Conservation (phyloP, 2,888 invertebrate species). For the Drosophila aldrichi region DNA sequence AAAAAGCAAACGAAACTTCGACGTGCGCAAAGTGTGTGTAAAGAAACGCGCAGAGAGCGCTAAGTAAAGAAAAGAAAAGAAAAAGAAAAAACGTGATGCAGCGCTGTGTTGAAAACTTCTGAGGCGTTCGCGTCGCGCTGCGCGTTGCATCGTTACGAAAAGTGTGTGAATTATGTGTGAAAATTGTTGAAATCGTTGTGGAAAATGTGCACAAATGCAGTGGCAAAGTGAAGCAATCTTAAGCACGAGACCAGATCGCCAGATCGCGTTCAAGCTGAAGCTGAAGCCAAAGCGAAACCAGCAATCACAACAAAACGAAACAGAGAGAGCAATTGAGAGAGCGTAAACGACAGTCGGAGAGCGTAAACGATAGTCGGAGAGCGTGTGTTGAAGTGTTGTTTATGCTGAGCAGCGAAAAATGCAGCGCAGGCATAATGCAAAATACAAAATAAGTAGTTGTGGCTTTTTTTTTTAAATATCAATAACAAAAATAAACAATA, state of each 20-base stretch:
- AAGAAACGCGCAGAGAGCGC: constrained; percentile 46
- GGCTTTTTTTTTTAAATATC: constrained; percentile 33
- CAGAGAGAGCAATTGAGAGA: constrained; percentile 39
- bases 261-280: constrained; percentile 15
- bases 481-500: constrained; percentile 62
- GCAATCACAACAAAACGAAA: constrained; percentile 80
- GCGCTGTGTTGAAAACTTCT: constrained; percentile 43
- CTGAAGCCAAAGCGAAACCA: constrained; percentile 61
- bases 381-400: constrained; percentile 41
- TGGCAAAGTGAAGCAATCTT: constrained; percentile 44
- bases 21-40: constrained; percentile 65
- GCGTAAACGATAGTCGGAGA: constrained; percentile 23
- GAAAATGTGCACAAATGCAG: constrained; percentile 60
- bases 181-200: constrained; percentile 65
- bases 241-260: constrained; percentile 41
- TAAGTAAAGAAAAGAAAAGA: constrained; percentile 31
- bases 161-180: constrained; percentile 67
- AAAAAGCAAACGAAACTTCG: constrained; percentile 43
- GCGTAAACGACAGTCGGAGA: constrained; percentile 26
- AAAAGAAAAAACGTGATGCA: constrained; percentile 72
- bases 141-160: constrained; percentile 25
- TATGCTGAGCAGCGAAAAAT: constrained; percentile 42
- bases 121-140: constrained; percentile 52
- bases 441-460: constrained; percentile 42
- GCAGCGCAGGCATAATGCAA: constrained; percentile 41